Base-by-base conservation (phyloP, 1,140 invertebrate genomes). In the Magallana angulata region DNA sequence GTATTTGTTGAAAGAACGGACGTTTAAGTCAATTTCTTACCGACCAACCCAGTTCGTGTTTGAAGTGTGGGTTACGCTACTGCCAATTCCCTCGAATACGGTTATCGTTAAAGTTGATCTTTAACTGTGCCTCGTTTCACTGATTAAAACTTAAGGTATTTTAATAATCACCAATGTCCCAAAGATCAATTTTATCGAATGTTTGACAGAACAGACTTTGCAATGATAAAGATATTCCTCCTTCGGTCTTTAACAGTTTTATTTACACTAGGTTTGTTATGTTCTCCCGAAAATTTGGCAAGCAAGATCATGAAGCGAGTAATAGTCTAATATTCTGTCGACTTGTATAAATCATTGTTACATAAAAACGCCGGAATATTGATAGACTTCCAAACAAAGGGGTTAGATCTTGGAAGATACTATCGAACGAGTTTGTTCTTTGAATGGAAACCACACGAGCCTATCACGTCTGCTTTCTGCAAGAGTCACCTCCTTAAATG, bases 121-220 rank as follows among this genome's bases (percentile, higher is more conserved):
- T 76, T 11, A 71, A 76, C 68, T 36, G 68, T 76, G 68, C 24
- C 24, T 76, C 68, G 9, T 76, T 76, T 76, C 68, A 30, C 68
- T 76, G 68, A 76, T 76, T 76, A 76, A 76, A 76, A 76, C 68
- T 76, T 76, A 76, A 76, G 68, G 68, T 76, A 76, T 76, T 76
- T 48, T 30, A 76, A 76, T 76, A 76, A 76, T 30, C 68, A 76
- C 24, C 36, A 30, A 76, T 12, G 24, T 76, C 18, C 68, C 24
- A 12, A 76, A 76, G 68, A 76, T 76, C 68, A 76, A 76, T 76
- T 76, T 76, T 76, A 76, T 30, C 68, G 68, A 76, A 24, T 64
- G 60, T 64, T 64, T 64, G 60, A 64, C 60, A 64, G 60, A 76
- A 48, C 36, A 48, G 36, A 48, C 36, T 48, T 24, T 11, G 36